These are phyloP conservation scores for Ochotona princeps DNA, from an alignment of 2,113 vertebrate species.

Conservation along the genomic window DNA sequence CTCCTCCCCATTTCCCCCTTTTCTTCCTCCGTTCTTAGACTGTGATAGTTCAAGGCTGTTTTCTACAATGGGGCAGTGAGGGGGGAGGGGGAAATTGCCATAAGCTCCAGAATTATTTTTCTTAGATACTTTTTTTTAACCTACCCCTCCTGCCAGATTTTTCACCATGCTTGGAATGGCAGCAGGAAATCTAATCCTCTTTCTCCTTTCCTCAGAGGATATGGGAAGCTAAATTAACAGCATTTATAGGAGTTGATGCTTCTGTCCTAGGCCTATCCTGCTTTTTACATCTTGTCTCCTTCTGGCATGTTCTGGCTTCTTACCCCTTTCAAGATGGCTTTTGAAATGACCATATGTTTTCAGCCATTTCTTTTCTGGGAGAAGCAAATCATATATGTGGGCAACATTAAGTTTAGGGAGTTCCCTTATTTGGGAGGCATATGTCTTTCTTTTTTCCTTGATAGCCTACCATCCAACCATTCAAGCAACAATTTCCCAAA, in stretches of 20 bases:
- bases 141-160: not conserved
- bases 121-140: not conserved
- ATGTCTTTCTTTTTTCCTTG: not conserved
- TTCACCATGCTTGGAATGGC: slow-evolving; percentile 23
- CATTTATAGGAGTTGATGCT: slow-evolving; percentile 6
- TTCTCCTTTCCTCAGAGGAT: slow-evolving; percentile 5
- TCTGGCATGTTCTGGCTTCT: slow-evolving; percentile 32
- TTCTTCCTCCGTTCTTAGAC: slow-evolving; percentile 18
- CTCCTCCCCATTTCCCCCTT: not conserved
- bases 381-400: slow-evolving; percentile 8
- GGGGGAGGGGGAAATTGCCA: not conserved
- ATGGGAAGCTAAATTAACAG: not conserved
- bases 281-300: slow-evolving; percentile 52
- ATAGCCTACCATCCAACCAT: slow-evolving; percentile 31
- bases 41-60: slow-evolving; percentile 35
- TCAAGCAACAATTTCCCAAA: slow-evolving; percentile 18
- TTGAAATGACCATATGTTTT: slow-evolving; percentile 47
- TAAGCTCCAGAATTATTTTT: slow-evolving; percentile 27
- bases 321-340: slow-evolving; percentile 24
- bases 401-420: slow-evolving; percentile 43
- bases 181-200: not conserved
- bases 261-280: slow-evolving; percentile 36
- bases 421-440: slow-evolving; percentile 56
- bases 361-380: slow-evolving; percentile 49
- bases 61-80: slow-evolving; percentile 7